Conservation (phyloP, 2,113 vertebrate species). For the Petaurus breviceps region DNA sequence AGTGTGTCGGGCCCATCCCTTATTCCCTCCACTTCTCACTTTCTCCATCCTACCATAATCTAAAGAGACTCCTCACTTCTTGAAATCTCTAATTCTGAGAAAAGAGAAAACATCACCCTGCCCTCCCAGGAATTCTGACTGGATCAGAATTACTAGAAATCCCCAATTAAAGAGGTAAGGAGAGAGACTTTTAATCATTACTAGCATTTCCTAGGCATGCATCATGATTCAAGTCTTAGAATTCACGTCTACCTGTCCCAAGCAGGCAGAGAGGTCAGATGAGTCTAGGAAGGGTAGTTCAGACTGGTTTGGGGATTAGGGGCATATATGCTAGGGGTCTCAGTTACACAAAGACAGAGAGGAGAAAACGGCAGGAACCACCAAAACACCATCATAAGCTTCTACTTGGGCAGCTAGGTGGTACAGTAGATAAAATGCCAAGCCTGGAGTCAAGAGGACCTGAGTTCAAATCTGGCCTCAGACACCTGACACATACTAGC, state of each 20-base stretch:
- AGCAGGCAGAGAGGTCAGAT: background rate
- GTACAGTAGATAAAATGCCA: background rate
- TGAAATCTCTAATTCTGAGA: slow-evolving; percentile 10
- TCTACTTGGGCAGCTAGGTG: background rate
- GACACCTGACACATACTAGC: background rate
- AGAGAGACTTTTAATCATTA: background rate
- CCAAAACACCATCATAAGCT: background rate
- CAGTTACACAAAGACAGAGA: background rate
- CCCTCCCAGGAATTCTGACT: background rate
- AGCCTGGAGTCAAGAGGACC: background rate
- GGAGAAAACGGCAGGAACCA: background rate
- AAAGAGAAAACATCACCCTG: background rate
- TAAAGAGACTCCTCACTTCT: background rate
- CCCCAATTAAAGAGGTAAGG: background rate
- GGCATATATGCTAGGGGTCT: background rate
- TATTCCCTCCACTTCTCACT: background rate
- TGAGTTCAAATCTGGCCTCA: background rate
- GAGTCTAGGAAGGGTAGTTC: background rate
- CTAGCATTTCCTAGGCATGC: background rate
- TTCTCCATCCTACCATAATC: background rate
- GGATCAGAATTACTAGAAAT: background rate
- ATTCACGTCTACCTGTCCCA: no score
- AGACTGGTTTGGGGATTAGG: background rate
- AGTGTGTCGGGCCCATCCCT: background rate
- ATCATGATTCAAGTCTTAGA: background rate